These are phyloP conservation scores for Ooceraea biroi DNA, from an alignment of 1,140 invertebrate genomes.

Conservation along the genomic window DNA sequence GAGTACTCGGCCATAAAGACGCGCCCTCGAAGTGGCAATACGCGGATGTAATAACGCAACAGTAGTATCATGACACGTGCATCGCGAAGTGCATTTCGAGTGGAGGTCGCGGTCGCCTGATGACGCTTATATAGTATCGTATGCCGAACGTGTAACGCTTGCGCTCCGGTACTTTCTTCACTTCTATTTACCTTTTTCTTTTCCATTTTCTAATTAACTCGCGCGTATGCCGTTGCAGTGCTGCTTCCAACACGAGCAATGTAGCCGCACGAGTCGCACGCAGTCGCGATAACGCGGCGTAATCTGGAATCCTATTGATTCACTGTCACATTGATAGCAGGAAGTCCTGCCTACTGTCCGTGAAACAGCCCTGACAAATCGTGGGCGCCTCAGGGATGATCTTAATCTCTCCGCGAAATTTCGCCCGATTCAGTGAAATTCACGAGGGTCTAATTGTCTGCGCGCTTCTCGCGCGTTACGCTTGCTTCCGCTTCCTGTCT, in stretches of 20 bases:
- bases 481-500: conserved; percentile 20
- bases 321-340: conserved; percentile 34
- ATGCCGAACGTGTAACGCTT: conserved; percentile 68
- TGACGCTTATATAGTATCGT: conserved; percentile 66
- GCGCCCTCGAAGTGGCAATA: conserved; percentile 2
- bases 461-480: conserved; percentile 35
- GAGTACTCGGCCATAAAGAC: not conserved
- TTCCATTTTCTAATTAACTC: conserved; percentile 6
- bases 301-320: conserved; percentile 67
- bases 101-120: conserved; percentile 58
- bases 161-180: conserved; percentile 26
- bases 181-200: not conserved
- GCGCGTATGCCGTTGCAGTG: conserved; percentile 40
- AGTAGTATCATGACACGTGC: conserved; percentile 14
- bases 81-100: conserved; percentile 63
- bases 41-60: not conserved
- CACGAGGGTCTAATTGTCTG: not conserved
- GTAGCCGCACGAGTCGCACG: conserved; percentile 61
- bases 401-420: not conserved
- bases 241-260: conserved; percentile 36
- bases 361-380: not conserved
- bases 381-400: not conserved
- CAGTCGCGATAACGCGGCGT: conserved; percentile 23
- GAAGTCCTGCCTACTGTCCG: too few species aligned
- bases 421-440: conserved; percentile 1